Evolutionary conservation across 2,888 invertebrate genomes (phyloP), one percentile per base, ranked within the genome.

Genomic region (Cheilosia pagana): DNA sequence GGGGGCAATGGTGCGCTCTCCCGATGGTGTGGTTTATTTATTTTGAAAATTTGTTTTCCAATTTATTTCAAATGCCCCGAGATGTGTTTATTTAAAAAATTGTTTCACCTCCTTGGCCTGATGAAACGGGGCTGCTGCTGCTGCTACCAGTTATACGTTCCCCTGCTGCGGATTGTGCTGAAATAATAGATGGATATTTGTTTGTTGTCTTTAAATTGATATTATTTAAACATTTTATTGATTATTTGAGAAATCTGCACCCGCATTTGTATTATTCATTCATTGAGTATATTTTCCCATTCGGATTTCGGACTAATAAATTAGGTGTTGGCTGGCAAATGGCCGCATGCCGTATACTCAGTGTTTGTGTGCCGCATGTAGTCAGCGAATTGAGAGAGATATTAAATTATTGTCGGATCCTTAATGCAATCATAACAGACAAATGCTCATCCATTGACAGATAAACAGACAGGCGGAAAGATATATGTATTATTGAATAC

Each of bases 191-290:
- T 63, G 43, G 57, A 78, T 79, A 60, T 68, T 72, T 85, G 85
- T 85, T 83, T 85, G 70, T 83, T 77, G 74, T 65, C 68, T 70
- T 77, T 76, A 68, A 71, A 48, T 79, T 48, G 72, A 81, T 85
- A 85, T 86, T 83, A 83, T 85, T 86, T 60, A 86, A 85, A 85
- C 85, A 85, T 72, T 86, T 86, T 86, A 79, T 86, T 86, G 86
- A 79, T 85, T 67, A 85, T 85, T 71, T 76, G 50, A 65, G 43
- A 76, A 71, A 67, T 85, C 81, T 52, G 55, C 81, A 62, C 55
- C 35, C 71, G 53, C 81, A 85, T 81, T 75, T 41, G 59, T 62
- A 67, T 76, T 76, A 63, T 71, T 81, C 65, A 45, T 79, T 81
- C 71, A 62, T 50, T 75, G 67, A 76, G 75, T 85, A 41, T 81